These are phyloP conservation scores for Euphydryas editha DNA, from an alignment of 2,888 invertebrate species.

Conservation along the genomic window DNA sequence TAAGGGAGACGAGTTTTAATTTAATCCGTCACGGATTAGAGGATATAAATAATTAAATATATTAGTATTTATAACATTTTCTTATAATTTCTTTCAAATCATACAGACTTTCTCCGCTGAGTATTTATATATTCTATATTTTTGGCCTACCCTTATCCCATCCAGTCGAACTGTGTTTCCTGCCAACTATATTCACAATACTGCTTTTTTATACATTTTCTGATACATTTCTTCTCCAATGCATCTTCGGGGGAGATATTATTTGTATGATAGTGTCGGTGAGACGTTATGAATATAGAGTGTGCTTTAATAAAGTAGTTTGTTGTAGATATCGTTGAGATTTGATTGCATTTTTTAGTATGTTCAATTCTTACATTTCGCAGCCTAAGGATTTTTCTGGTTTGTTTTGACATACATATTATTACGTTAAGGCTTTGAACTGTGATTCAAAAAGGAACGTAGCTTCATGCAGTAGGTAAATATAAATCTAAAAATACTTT, in stretches of 20 bases:
- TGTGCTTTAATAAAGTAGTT: slow-evolving; percentile 79
- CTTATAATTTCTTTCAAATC: too few relatives aligned
- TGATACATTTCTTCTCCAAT: slow-evolving; percentile 83
- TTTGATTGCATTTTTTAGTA: slow-evolving; percentile 48
- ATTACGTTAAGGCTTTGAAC: not conserved
- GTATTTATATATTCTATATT: not conserved
- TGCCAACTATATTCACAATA: slow-evolving; percentile 57
- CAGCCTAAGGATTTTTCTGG: slow-evolving; percentile 15
- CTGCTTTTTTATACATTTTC: slow-evolving; percentile 79
- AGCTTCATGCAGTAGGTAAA: too few relatives aligned
- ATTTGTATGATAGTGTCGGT: slow-evolving; percentile 77
- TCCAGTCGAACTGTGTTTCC: slow-evolving; percentile 49
- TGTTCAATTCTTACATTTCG: slow-evolving; percentile 43
- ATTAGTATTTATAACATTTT: too few relatives aligned
- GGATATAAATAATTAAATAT: too few relatives aligned
- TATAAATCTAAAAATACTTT: too few relatives aligned
- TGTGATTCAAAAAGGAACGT: not conserved
- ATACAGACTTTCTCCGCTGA: too few relatives aligned
- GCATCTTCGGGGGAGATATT: slow-evolving; percentile 81
- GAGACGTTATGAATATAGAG: slow-evolving; percentile 83
- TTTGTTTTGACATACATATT: not conserved
- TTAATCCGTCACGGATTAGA: too few relatives aligned
- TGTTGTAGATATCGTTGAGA: slow-evolving; percentile 49
- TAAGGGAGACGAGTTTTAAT: too few relatives aligned
- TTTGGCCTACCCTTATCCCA: slow-evolving; percentile 30